phyloP scores from a whole-genome alignment of 2,888 invertebrate genomes.

The Crematogaster levior region DNA sequence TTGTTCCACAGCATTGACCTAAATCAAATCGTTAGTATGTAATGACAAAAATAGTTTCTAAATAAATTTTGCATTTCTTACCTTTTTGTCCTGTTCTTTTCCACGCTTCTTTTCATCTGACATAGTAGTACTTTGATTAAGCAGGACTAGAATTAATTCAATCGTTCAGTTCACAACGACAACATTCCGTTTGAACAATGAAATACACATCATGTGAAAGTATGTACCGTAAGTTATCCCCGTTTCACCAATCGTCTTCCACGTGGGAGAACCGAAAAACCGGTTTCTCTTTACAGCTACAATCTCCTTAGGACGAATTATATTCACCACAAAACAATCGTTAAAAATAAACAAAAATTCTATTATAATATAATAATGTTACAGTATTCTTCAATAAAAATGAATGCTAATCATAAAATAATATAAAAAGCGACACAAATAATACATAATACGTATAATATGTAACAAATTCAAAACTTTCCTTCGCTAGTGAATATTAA shows the following conservation, averaged over 20 bases:
- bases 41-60: slow-evolving; percentile 9
- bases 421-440: not conserved
- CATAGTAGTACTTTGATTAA: slow-evolving; percentile 56
- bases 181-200: slow-evolving; percentile 6
- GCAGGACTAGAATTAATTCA: slow-evolving; percentile 14
- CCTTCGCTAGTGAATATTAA: too few relatives aligned
- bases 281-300: slow-evolving; percentile 48
- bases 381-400: not conserved
- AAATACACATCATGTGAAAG: slow-evolving; percentile 61
- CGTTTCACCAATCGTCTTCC: slow-evolving; percentile 45
- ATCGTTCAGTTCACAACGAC: not conserved
- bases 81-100: slow-evolving; percentile 46
- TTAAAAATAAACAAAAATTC: not conserved
- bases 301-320: not conserved
- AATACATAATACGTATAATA: too few relatives aligned
- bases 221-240: slow-evolving; percentile 70
- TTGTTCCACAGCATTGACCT: not conserved
- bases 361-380: not conserved
- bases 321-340: not conserved
- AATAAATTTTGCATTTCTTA: slow-evolving; percentile 9
- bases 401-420: not conserved
- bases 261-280: slow-evolving; percentile 49
- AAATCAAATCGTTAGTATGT: not conserved
- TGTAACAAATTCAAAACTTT: too few relatives aligned
- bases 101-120: slow-evolving; percentile 46